Base-by-base conservation (phyloP, 2,888 invertebrate species). In the Chloromyia formosa region DNA sequence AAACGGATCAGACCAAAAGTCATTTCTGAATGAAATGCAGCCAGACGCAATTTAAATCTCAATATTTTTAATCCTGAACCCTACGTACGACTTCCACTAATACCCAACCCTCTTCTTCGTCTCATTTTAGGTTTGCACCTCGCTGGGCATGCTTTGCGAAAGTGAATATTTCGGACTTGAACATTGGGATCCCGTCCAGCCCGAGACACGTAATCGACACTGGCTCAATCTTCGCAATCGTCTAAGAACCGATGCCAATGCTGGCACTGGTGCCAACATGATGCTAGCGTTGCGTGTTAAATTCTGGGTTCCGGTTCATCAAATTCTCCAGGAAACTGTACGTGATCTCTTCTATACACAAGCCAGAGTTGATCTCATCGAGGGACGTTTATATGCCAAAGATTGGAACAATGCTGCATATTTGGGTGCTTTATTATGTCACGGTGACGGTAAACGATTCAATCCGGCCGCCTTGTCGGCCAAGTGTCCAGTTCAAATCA, bases 261-360 rank as follows among this genome's bases (percentile, higher is more conserved):
- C 82, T 78, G 75, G 79, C 35, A 82, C 81, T 72, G 81, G 83
- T 60, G 80, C 83, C n/a, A 84, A 82, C 40, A 58, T 84, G 35
- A 83, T 82, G 83, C 78, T 85, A n/a, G 84, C 85, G 1, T 77
- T 85, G 62, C 81, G 85, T 1, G 94, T 95, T 79, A 96, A 96
- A 86, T 96, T 95, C 87, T 95, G 94, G 93, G 95, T 96, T 60
- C 94, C 94, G 1, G 95, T 95, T 1, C 95, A 95, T 85, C 90
- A 92, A 76, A 89, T 96, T 76, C 89, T 94, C 77, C 94, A 94
- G 85, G 94, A 94, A 82, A 90, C 91, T 54, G 95, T 94, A 22
- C 91, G 94, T 4, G 82, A 94, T 84, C 91, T 93, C 83, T 95
- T 95, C 85, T 96, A 94, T 83, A 89, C 94, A 78, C 93, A 95